Percentiles rank a stretch among this genome's conserved stretches.
phyloP scores from a whole-genome alignment of 2,797 vertebrate genomes.

The Myoxocephalus aenaeus region DNA sequence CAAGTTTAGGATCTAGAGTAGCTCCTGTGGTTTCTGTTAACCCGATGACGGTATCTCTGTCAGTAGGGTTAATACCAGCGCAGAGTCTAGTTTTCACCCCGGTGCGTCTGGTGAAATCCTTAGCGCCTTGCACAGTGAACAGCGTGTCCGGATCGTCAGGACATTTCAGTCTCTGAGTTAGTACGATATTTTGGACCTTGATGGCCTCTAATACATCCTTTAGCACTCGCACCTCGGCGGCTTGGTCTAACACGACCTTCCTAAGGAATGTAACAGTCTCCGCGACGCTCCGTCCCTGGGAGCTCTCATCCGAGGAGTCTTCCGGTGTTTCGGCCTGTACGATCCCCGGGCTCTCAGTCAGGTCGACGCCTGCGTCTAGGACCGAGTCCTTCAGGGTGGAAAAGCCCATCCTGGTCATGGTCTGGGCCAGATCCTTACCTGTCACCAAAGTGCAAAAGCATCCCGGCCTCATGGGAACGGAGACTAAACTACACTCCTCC shows the following conservation, averaged over 20 bases:
- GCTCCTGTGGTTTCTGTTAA: background rate
- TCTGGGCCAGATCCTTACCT: background rate
- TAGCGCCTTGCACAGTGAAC: slow-evolving; percentile 19
- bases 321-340: no score
- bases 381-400: background rate
- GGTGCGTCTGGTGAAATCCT: slow-evolving; percentile 25
- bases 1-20: background rate
- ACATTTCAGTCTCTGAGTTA: slow-evolving; percentile 6
- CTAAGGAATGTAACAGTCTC: background rate
- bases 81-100: slow-evolving; percentile 20
- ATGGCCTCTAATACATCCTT: slow-evolving; percentile 15
- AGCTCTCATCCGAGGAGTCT: no score
- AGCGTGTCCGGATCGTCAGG: background rate
- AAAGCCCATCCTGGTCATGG: slow-evolving; percentile 19
- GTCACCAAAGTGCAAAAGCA: slow-evolving; percentile 21
- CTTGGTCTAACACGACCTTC: background rate
- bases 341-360: no score
- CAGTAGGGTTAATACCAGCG: background rate
- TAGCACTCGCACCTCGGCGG: background rate
- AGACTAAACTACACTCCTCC: slow-evolving; percentile 37
- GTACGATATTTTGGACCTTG: slow-evolving; percentile 22
- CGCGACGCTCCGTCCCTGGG: background rate
- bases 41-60: background rate
- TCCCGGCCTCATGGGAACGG: slow-evolving; percentile 42
- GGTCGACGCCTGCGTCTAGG: background rate